phyloP scores from a whole-genome alignment of 2,888 invertebrate species.

The Cryptus viduatorius region DNA sequence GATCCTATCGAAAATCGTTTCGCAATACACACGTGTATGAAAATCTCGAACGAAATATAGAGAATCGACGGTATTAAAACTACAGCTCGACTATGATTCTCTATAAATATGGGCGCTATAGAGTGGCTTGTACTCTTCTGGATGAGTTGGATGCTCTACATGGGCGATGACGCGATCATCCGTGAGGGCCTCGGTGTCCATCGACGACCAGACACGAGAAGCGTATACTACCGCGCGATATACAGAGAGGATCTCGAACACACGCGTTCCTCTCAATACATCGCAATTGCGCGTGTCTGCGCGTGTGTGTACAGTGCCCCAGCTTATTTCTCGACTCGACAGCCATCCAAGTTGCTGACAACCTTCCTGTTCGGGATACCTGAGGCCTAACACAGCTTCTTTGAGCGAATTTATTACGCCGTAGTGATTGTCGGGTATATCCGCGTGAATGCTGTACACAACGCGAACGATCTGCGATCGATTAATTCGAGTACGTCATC shows the following conservation, averaged over 20 bases:
- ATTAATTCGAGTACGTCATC: constrained; percentile 24
- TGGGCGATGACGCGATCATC: constrained; percentile 80
- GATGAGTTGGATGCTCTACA: constrained; percentile 76
- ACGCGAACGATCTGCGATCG: constrained; percentile 50
- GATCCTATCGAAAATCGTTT: constrained; percentile 17
- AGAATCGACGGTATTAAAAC: constrained; percentile 13
- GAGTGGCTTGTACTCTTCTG: constrained; percentile 34
- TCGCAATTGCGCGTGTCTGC: not conserved
- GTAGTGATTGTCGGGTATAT: constrained; percentile 62
- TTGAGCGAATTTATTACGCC: constrained; percentile 76
- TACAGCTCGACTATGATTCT: not conserved
- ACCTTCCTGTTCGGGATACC: constrained; percentile 1
- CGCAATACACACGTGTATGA: constrained; percentile 4
- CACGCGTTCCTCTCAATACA: not conserved
- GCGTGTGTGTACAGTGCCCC: not conserved
- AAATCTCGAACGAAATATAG: not conserved
- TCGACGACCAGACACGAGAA: constrained; percentile 51
- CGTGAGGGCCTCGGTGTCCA: constrained; percentile 75
- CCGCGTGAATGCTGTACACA: constrained; percentile 31
- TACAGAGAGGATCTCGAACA: constrained; percentile 22
- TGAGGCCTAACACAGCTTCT: constrained; percentile 63
- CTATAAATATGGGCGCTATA: constrained; percentile 60
- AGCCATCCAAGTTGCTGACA: constrained; percentile 16
- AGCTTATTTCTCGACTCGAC: not conserved
- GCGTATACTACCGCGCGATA: not conserved